Evolutionary conservation across 2,888 invertebrate species (phyloP).

Genomic region (Holacanthella duospinosa): DNA sequence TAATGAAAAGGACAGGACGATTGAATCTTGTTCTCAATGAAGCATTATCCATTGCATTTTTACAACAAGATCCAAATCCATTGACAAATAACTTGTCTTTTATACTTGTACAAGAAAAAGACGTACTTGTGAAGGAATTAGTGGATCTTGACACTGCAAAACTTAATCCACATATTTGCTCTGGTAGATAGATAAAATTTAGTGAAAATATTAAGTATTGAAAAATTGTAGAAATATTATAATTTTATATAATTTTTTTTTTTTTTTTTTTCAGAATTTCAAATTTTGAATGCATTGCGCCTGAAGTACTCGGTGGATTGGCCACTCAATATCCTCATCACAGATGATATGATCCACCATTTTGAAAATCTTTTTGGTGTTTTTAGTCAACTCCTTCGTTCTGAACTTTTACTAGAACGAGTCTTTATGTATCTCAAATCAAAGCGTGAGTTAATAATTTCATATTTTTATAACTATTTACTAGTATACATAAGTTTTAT

Average conservation of each 20-base stretch:
- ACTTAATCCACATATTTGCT: not conserved
- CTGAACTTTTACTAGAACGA: constrained; percentile 64
- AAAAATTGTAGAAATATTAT: not conserved
- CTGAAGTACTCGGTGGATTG: constrained; percentile 61
- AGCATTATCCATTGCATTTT: constrained; percentile 18
- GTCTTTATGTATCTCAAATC: constrained; percentile 47
- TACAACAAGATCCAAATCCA: constrained; percentile 14
- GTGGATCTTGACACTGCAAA: not conserved
- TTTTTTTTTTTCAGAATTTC: constrained; percentile 14
- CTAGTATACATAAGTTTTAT: no score
- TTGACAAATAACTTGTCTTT: constrained; percentile 19
- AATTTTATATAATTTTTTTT: not conserved
- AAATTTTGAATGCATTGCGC: constrained; percentile 55
- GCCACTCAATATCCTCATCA: constrained; percentile 68
- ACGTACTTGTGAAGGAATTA: not conserved
- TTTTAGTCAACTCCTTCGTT: constrained; percentile 60
- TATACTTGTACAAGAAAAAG: constrained; percentile 10
- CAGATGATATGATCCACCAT: constrained; percentile 56
- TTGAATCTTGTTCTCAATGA: constrained; percentile 25
- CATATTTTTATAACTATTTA: no score
- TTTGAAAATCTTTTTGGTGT: constrained; percentile 67
- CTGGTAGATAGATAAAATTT: no score
- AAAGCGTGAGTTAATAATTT: constrained; percentile 20
- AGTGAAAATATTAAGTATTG: no score
- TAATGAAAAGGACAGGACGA: constrained; percentile 14